Evolutionary conservation across 2,888 invertebrate species (phyloP), one percentile per base, ranked within the genome.

Genomic region (Caenorhabditis zanzibari): DNA sequence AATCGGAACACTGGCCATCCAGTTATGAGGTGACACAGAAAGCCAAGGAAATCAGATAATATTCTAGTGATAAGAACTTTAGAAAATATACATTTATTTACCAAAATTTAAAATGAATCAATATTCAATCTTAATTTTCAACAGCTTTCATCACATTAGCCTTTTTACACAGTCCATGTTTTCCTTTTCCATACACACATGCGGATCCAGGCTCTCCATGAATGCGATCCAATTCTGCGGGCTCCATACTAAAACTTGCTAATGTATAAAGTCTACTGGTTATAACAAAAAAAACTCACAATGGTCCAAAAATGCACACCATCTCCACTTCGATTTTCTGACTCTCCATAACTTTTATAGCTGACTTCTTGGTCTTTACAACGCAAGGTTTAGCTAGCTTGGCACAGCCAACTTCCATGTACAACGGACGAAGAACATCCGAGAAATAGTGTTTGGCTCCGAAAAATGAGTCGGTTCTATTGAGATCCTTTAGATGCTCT

Each of bases 331-430:
- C n/a, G 14, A 58, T 32, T 2, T n/a, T 32, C n/a, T 28, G 32
- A 58, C 10, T 32, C 4, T 32, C 54, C 10, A 24, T 2, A 16
- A 24, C 19, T 32, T 58, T 58, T 28, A 19, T 16, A 14, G 16
- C 58, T 1, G 54, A 19, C 2, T 47, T 47, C 19, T 47, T 54
- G 19, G 22, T 14, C 12, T 54, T 54, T 7, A 58, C 5, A 12
- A 1, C 16, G 19, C 32, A 58, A 9, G 58, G 32, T n/a, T 58
- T n/a, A 2, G 16, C 7, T 7, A 32, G 14, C 0, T 32, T n/a
- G 6, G 58, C 58, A 58, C 58, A 58, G 32, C 58, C 58, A 32
- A 58, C 58, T 58, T 58, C 58, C 16, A 16, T 58, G 58, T 32
- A 32, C 10, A 58, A 28, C 9, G 32, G 32, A 28, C 58, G 16